phyloP scores from a whole-genome alignment of 35 echinoderm and acorn worm genomes.

The Strongylocentrotus purpuratus region DNA sequence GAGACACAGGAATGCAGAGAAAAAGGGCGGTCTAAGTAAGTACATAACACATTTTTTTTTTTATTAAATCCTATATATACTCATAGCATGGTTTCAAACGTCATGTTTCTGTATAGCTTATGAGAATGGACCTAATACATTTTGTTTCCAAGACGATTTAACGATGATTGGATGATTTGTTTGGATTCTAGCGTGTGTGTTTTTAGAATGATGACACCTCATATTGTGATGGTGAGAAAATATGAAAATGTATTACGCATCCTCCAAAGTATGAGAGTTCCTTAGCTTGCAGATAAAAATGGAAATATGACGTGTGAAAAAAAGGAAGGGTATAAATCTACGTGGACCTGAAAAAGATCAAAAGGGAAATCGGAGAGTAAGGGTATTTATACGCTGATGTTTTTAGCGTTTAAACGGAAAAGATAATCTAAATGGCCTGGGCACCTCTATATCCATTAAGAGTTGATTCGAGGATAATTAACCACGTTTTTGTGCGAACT shows the following conservation, averaged over 20 bases:
- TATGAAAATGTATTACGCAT: too few relatives aligned
- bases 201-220: not conserved
- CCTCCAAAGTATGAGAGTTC: too few relatives aligned
- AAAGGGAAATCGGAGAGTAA: not conserved
- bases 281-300: too few relatives aligned
- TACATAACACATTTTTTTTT: not conserved
- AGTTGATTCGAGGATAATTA: not conserved
- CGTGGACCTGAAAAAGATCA: not conserved
- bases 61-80: not conserved
- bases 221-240: too few relatives aligned
- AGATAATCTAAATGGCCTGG: not conserved
- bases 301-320: not conserved
- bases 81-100: not conserved
- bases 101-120: not conserved
- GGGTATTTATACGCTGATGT: not conserved
- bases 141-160: not conserved
- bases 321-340: not conserved
- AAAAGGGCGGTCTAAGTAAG: not conserved
- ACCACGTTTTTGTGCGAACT: not conserved
- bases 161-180: not conserved
- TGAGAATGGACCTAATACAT: not conserved
- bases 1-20: constrained; percentile 9
- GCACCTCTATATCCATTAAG: constrained; percentile 8
- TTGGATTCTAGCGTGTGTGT: not conserved
- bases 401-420: not conserved